Conservation (phyloP, 2,797 vertebrate species). For the Cyprinodon diabolis region DNA sequence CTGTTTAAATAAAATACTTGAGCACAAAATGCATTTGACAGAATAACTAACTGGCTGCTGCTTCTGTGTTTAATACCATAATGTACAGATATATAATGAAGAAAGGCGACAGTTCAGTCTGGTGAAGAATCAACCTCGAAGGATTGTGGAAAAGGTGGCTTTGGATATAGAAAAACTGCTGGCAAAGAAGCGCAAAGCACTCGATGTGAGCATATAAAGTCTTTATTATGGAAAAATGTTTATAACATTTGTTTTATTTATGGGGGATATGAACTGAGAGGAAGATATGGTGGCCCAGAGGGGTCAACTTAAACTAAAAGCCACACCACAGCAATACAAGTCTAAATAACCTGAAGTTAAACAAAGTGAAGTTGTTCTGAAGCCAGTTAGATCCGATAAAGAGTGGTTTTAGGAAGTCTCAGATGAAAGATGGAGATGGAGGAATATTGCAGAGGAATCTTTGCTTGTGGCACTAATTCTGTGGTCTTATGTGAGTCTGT, state of each 20-base stretch:
- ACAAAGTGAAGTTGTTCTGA: no score
- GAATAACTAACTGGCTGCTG: background rate
- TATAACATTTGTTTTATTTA: background rate
- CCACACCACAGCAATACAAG: no score
- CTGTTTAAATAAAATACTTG: background rate
- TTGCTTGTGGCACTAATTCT: no score
- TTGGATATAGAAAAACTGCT: constrained; percentile 95
- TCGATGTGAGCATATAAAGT: constrained; percentile 85
- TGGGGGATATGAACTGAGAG: background rate
- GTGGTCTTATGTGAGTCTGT: no score
- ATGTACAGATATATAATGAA: constrained; percentile 91
- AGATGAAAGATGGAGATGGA: no score
- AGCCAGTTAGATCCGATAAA: no score
- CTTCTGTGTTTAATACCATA: constrained; percentile 2
- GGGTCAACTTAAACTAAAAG: no score
- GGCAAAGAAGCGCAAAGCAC: constrained; percentile 95
- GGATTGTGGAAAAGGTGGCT: constrained; percentile 94
- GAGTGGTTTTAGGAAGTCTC: no score
- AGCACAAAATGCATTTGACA: constrained; percentile 19
- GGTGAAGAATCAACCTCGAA: constrained; percentile 91
- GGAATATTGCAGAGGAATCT: no score
- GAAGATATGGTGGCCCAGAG: background rate
- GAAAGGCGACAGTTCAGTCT: constrained; percentile 92
- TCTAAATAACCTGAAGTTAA: no score
- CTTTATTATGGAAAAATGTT: background rate